Base-by-base conservation (phyloP, 2,797 vertebrate genomes). In the Thamnophis elegans region DNA sequence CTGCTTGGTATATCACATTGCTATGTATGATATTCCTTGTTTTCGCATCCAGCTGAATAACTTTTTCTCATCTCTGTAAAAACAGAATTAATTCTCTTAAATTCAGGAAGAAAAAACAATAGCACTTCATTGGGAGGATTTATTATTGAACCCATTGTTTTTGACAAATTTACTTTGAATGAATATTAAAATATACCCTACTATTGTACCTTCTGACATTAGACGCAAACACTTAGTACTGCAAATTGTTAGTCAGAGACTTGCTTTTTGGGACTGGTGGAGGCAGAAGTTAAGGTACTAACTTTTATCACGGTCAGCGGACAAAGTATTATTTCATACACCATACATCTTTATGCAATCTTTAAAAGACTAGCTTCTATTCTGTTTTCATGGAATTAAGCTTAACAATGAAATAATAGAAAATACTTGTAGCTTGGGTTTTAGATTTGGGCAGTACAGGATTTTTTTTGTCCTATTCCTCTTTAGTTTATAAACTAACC, bases 351-450 rank as follows among this genome's bases (percentile, higher is more conserved):
- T 85, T 78, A 68, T n/a, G 59, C 56, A 5, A 20, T 56, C 9
- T 16, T 53, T 55, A 56, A 82, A 59, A 92, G 55, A 20, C 16
- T 2, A 68, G 60, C 14, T 11, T n/a, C 65, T 92, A 56, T 55
- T 89, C 14, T 89, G n/a, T 26, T 90, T 89, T 10, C 32, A 51
- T 92, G 88, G 88, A 89, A 89, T 89, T 18, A 58, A 58, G 56
- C 20, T 58, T 58, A 58, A 58, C 2, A 8, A 7, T 58, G 56
- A 58, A 22, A n/a, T n/a, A n/a, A n/a, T n/a, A n/a, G n/a, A n/a
- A n/a, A n/a, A n/a, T n/a, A n/a, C n/a, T n/a, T n/a, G n/a, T n/a
- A n/a, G n/a, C n/a, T n/a, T n/a, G n/a, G n/a, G n/a, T n/a, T n/a
- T n/a, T n/a, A n/a, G n/a, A n/a, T n/a, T n/a, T n/a, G n/a, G n/a